phyloP scores from a whole-genome alignment of 2,113 vertebrate genomes.

The Cololabis saira region DNA sequence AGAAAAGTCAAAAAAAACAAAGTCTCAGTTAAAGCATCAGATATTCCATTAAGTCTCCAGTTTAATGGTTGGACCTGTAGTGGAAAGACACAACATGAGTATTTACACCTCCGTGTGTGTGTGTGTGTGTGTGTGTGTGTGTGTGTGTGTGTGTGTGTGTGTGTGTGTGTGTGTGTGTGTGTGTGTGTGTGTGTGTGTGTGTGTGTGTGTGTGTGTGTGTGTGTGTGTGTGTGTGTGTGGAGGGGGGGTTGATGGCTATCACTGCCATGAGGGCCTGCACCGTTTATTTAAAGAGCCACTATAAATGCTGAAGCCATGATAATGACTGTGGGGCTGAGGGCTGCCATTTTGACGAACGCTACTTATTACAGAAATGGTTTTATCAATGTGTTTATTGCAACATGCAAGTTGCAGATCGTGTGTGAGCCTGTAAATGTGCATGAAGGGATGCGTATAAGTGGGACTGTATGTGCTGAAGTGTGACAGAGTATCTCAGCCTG shows the following conservation, averaged over 20 bases:
- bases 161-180: conserved; percentile 29
- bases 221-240: conserved; percentile 29
- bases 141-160: conserved; percentile 28
- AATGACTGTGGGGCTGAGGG: conserved; percentile 68
- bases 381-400: conserved; percentile 78
- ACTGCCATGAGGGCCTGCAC: conserved; percentile 57
- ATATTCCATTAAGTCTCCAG: conserved; percentile 32
- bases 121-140: neutral
- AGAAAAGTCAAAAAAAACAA: neutral
- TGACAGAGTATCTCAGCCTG: conserved; percentile 34
- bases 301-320: conserved; percentile 78
- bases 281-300: conserved; percentile 79
- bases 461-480: conserved; percentile 50
- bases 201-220: conserved; percentile 21
- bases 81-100: conserved; percentile 12
- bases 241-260: conserved; percentile 54
- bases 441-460: conserved; percentile 22
- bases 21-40: conserved; percentile 10
- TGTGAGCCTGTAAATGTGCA: conserved; percentile 21
- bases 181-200: neutral
- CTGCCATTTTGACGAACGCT: conserved; percentile 81
- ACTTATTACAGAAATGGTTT: conserved; percentile 83
- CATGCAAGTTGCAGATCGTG: conserved; percentile 40
- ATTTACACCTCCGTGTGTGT: conserved; percentile 1
- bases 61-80: conserved; percentile 18